Base-by-base conservation (phyloP, 2,888 invertebrate genomes). In the Caenorhabditis virilis region DNA sequence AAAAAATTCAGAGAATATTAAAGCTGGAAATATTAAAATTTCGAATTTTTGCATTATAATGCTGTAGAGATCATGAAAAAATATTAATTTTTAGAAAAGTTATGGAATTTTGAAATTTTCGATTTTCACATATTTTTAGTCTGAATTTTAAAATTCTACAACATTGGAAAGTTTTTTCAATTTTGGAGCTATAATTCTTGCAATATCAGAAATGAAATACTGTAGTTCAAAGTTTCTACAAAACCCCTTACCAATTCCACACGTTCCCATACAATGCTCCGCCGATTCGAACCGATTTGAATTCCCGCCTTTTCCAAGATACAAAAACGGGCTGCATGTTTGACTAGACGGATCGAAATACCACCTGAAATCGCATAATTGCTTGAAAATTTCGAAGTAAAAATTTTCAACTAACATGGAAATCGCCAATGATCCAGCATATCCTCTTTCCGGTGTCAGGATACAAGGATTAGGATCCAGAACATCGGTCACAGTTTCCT, bases 231-330 rank as follows among this genome's bases (percentile, higher is more conserved):
- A n/a, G n/a, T n/a, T n/a, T n/a, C n/a, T n/a, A n/a, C n/a, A n/a
- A n/a, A n/a, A n/a, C n/a, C n/a, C n/a, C n/a, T n/a, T n/a, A 51
- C 56, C 69, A 48, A 73, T 73, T 25, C 74, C 78, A 66, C 79
- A 79, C 7, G 65, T 54, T 13, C 51, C 59, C 43, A 55, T 33
- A 30, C 79, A 79, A 11, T 49, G 51, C 20, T 64, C 58, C 4
- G 65, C 33, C 1, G 69, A 59, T 16, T 70, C 61, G 49, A 79
- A 79, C 20, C 70, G 72, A 58, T 79, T 79, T 25, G 71, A 66
- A 43, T 79, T 79, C 9, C 79, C 79, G 15, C 69, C 73, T 16
- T 52, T 50, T 33, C 79, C 79, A 16, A 59, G 58, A 42, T 77
- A 79, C 22, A 54, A 62, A 53, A 79, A 79, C 13, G 60, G 61